A percentile compares a stretch with the other conserved stretches of the same genome.
These are phyloP conservation scores for Typhlichthys eigenmanni DNA, from an alignment of 2,797 vertebrate species.

Conservation along the genomic window DNA sequence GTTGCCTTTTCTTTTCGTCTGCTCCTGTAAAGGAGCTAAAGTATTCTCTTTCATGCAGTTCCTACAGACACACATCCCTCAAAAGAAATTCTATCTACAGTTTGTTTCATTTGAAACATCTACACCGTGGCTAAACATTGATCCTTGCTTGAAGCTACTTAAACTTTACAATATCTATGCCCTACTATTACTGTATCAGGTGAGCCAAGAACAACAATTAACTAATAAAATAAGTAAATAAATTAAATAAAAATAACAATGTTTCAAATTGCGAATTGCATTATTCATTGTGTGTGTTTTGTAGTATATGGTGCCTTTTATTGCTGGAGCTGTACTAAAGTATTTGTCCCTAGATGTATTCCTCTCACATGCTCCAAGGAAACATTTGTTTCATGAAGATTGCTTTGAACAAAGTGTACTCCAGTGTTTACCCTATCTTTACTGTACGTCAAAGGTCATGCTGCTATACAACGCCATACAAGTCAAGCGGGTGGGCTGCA, in stretches of 20 bases:
- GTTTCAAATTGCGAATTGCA: slow-evolving; percentile 20
- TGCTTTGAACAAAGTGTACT: slow-evolving; percentile 37
- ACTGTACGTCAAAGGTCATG: slow-evolving; percentile 47
- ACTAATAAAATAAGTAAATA: no score
- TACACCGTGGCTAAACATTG: slow-evolving; percentile 39
- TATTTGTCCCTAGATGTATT: slow-evolving; percentile 45
- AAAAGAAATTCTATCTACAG: slow-evolving; percentile 63
- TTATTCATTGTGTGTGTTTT: slow-evolving; percentile 23
- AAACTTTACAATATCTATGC: slow-evolving; percentile 34
- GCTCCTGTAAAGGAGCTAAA: slow-evolving; percentile 67
- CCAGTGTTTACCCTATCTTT: slow-evolving; percentile 38
- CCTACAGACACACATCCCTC: slow-evolving; percentile 56
- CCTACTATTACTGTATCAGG: slow-evolving; percentile 1
- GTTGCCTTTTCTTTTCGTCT: slow-evolving; percentile 77
- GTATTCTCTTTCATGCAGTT: slow-evolving; percentile 72
- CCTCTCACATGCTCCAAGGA: slow-evolving; percentile 13
- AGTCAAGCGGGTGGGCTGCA: slow-evolving; percentile 44
- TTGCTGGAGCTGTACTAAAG: slow-evolving; percentile 20
- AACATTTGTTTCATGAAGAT: slow-evolving; percentile 43
- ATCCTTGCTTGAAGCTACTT: slow-evolving; percentile 35
- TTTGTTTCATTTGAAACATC: slow-evolving; percentile 51
- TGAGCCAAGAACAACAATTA: neutral
- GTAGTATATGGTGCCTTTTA: slow-evolving; percentile 14
- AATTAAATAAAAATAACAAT: slow-evolving; percentile 17
- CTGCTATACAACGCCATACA: slow-evolving; percentile 37